These are phyloP conservation scores for Laothoe populi DNA, from an alignment of 2,888 invertebrate genomes.

Conservation along the genomic window DNA sequence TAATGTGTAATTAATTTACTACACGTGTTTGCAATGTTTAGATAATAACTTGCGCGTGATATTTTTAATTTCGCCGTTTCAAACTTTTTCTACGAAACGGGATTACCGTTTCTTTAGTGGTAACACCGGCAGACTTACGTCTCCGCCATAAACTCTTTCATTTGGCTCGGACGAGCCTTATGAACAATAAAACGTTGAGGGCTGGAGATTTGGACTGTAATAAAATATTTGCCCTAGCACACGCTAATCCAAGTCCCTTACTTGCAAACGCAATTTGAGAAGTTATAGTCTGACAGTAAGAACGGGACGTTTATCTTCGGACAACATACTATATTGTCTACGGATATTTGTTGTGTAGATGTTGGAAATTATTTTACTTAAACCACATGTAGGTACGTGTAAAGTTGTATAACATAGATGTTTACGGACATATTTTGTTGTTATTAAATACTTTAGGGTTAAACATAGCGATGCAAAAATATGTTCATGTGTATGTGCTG, in stretches of 20 bases:
- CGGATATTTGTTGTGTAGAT: neutral
- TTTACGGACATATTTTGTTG: neutral
- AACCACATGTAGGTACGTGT: neutral
- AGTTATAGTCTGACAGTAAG: conserved; percentile 68
- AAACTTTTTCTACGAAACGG: conserved; percentile 45
- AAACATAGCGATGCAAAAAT: neutral
- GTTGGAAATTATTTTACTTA: neutral
- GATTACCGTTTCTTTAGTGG: conserved; percentile 57
- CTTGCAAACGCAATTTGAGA: conserved; percentile 82
- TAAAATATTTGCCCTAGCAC: conserved; percentile 85
- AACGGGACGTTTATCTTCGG: conserved; percentile 50
- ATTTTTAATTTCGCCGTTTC: conserved; percentile 1
- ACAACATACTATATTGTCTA: conserved; percentile 44
- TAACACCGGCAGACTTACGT: conserved; percentile 79
- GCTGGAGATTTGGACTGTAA: conserved; percentile 84
- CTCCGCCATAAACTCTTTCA: conserved; percentile 84
- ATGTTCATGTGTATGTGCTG: neutral
- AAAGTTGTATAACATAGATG: neutral
- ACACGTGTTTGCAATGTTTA: neutral
- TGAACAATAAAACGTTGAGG: conserved; percentile 85
- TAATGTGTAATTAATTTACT: neutral
- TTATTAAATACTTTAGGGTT: neutral
- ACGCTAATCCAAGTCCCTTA: conserved; percentile 82
- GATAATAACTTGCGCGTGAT: neutral
- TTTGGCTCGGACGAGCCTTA: conserved; percentile 84